phyloP scores from a whole-genome alignment of 2,797 vertebrate genomes.

The Trachurus trachurus region DNA sequence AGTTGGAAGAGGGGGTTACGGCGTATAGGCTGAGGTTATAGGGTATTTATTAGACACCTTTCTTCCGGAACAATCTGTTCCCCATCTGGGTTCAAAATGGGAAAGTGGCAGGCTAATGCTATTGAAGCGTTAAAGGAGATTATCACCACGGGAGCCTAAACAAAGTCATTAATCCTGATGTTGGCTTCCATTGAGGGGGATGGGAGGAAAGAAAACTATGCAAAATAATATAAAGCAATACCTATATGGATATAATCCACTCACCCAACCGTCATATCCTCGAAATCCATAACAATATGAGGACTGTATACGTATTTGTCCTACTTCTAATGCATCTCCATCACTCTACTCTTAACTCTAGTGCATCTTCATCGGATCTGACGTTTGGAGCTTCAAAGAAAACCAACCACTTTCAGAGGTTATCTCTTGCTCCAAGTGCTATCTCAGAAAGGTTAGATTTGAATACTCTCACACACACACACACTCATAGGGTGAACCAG shows the following conservation, averaged over 20 bases:
- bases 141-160: conserved; percentile 53
- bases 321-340: neutral
- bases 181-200: conserved; percentile 2
- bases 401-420: conserved; percentile 53
- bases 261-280: conserved; percentile 23
- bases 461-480: conserved; percentile 21
- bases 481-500: conserved; percentile 3
- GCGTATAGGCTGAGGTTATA: neutral
- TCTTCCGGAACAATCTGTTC: conserved; percentile 63
- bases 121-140: conserved; percentile 55
- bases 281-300: conserved; percentile 21
- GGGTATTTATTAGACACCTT: conserved; percentile 55
- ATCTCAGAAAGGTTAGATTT: conserved; percentile 22
- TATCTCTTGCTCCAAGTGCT: conserved; percentile 44
- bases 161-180: conserved; percentile 59
- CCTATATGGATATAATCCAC: conserved; percentile 34
- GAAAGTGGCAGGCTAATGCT: conserved; percentile 42
- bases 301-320: neutral
- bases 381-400: conserved; percentile 36
- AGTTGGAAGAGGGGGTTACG: conserved; percentile 36
- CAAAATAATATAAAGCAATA: conserved; percentile 24
- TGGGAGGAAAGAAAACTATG: neutral
- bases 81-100: conserved; percentile 48
- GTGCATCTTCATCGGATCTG: conserved; percentile 38
- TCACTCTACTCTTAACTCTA: neutral